phyloP scores from a whole-genome alignment of 2,888 invertebrate species.

The Didymodactylos carnosus region DNA sequence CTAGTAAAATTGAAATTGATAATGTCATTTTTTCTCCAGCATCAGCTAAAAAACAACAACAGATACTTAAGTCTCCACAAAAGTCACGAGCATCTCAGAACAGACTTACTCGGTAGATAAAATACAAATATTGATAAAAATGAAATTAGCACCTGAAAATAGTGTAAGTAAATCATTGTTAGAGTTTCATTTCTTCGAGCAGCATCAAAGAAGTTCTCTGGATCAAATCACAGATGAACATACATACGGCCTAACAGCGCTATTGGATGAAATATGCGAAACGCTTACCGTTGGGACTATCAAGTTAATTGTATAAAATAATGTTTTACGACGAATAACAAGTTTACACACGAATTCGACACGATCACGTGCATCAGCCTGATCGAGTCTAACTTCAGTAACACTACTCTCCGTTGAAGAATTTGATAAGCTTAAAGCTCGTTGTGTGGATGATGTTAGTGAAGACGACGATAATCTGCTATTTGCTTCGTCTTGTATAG shows the following conservation, averaged over 20 bases:
- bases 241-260: too few species aligned
- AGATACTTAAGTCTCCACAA: too few species aligned
- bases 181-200: too few species aligned
- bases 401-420: too few species aligned
- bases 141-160: slow-evolving; percentile 55
- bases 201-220: too few species aligned
- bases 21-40: slow-evolving; percentile 69
- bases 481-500: background rate
- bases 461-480: too few species aligned
- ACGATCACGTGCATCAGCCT: slow-evolving; percentile 26
- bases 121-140: slow-evolving; percentile 94
- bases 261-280: too few species aligned
- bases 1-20: slow-evolving; percentile 93
- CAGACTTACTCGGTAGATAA: slow-evolving; percentile 85
- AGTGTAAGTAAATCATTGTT: background rate
- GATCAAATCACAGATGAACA: too few species aligned
- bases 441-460: too few species aligned
- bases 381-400: background rate
- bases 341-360: slow-evolving; percentile 85
- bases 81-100: too few species aligned
- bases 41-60: too few species aligned
- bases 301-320: slow-evolving; percentile 97
- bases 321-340: slow-evolving; percentile 78
- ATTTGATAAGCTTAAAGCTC: too few species aligned
- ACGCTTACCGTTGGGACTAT: slow-evolving; percentile 65